Evolutionary conservation across 2,888 invertebrate genomes (phyloP).

Genomic region (Acronicta leporina): DNA sequence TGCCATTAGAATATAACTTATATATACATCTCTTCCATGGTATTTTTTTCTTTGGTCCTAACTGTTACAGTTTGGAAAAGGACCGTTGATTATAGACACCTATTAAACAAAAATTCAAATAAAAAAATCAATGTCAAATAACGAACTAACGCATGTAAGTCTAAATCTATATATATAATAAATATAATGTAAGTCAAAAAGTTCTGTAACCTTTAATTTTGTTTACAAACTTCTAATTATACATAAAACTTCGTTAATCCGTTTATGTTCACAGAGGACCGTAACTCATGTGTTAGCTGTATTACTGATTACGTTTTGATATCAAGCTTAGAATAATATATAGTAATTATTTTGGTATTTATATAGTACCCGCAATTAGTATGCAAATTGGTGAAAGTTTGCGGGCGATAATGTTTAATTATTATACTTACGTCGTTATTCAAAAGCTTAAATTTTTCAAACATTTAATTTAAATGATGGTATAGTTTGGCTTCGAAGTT

Average conservation of each 20-base stretch:
- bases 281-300: slow-evolving; percentile 28
- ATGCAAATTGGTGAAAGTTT: slow-evolving; percentile 2
- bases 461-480: too few species aligned
- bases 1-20: too few species aligned
- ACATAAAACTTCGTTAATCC: slow-evolving; percentile 9
- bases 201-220: neutral
- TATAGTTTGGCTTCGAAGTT: too few species aligned
- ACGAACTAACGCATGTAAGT: too few species aligned
- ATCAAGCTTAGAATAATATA: slow-evolving; percentile 24
- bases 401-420: neutral
- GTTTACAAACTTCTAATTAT: slow-evolving; percentile 3
- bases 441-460: neutral
- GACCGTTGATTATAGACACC: too few species aligned
- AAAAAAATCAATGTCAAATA: too few species aligned
- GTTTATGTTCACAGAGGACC: slow-evolving; percentile 22
- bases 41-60: too few species aligned
- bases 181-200: too few species aligned
- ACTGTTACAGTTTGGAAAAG: too few species aligned
- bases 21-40: too few species aligned
- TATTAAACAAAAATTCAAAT: too few species aligned
- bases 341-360: slow-evolving; percentile 34
- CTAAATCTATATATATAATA: too few species aligned
- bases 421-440: neutral
- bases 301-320: slow-evolving; percentile 49
- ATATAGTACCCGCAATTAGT: slow-evolving; percentile 10